These are phyloP conservation scores for Epinotia ramella DNA, from an alignment of 2,888 invertebrate species.

Conservation along the genomic window DNA sequence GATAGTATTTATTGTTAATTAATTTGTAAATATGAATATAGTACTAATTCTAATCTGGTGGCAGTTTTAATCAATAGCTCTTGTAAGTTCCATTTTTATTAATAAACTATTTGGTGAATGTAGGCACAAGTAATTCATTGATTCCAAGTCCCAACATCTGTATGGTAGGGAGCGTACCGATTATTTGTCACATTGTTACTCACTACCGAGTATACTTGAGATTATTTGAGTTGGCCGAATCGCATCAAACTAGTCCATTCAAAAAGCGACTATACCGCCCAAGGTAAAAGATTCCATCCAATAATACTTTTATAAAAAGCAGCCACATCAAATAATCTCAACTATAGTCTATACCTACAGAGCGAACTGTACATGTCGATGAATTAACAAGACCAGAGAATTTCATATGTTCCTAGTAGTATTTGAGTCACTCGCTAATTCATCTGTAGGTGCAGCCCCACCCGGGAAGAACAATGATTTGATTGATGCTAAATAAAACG, in stretches of 20 bases:
- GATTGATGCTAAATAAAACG: slow-evolving; percentile 63
- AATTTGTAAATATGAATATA: slow-evolving; percentile 36
- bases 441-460: background rate
- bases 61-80: slow-evolving; percentile 20
- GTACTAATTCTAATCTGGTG: slow-evolving; percentile 8
- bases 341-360: no score
- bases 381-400: no score
- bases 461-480: slow-evolving; percentile 6
- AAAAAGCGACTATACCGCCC: no score
- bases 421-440: background rate
- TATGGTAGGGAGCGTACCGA: background rate
- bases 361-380: no score
- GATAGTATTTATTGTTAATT: slow-evolving; percentile 30
- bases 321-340: no score
- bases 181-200: background rate
- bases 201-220: no score
- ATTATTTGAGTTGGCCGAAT: no score
- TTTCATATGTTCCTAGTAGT: background rate
- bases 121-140: background rate
- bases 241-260: no score
- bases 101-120: slow-evolving; percentile 5
- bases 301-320: no score
- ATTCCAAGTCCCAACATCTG: background rate
- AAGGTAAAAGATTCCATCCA: no score
- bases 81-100: background rate